Conservation (phyloP, 2,888 invertebrate species). For the Asteroscopus sphinx region DNA sequence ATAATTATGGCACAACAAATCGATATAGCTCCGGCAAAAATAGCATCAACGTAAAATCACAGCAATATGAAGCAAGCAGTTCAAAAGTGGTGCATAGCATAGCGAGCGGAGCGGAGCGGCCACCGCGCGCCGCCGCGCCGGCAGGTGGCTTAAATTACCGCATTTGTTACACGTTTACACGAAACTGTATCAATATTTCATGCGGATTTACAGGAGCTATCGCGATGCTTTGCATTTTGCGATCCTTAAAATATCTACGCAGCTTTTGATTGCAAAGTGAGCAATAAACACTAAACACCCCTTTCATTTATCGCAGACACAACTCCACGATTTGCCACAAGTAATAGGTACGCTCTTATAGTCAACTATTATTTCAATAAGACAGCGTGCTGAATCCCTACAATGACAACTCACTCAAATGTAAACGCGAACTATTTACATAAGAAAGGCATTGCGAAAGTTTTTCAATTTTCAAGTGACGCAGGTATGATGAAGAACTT, state of each 20-base stretch:
- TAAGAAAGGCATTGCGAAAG: conserved; percentile 88
- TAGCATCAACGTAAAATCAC: conserved; percentile 67
- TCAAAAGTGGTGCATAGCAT: conserved; percentile 83
- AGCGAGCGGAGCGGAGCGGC: conserved; percentile 63
- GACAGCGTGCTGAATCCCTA: conserved; percentile 81
- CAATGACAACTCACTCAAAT: conserved; percentile 88
- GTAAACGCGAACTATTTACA: conserved; percentile 88
- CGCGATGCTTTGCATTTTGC: conserved; percentile 83
- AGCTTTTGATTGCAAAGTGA: conserved; percentile 59
- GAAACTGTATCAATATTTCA: conserved; percentile 90
- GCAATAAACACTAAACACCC: conserved; percentile 52
- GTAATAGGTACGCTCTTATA: conserved; percentile 55
- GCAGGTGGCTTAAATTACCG: conserved; percentile 89
- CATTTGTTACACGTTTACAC: conserved; percentile 90
- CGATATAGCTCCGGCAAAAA: conserved; percentile 55
- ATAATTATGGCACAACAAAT: conserved; percentile 46
- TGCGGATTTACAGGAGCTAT: conserved; percentile 88
- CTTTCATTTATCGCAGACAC: conserved; percentile 41
- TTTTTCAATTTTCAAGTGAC: conserved; percentile 90
- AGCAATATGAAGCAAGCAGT: conserved; percentile 76
- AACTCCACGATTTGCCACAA: conserved; percentile 40
- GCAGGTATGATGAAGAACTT: conserved; percentile 88
- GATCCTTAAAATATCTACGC: conserved; percentile 77
- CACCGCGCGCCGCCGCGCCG: conserved; percentile 64
- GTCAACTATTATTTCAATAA: conserved; percentile 74